Percentiles rank a stretch among this genome's conserved stretches.
Evolutionary conservation across 1,140 invertebrate species (phyloP).

Genomic region (Acromyrmex heyeri): DNA sequence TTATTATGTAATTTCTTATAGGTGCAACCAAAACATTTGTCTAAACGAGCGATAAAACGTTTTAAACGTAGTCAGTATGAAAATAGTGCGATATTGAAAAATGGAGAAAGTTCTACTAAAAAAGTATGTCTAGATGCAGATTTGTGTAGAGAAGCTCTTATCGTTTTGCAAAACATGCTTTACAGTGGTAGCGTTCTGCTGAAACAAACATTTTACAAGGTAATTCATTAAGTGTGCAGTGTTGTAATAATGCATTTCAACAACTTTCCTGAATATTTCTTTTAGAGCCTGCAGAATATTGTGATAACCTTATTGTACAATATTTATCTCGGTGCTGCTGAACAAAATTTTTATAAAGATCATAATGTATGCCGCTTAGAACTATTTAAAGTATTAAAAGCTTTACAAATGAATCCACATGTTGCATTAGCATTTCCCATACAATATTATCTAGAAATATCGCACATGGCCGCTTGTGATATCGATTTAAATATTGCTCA

Average conservation of each 20-base stretch:
- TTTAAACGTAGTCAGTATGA: conserved; percentile 76
- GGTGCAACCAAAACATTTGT: conserved; percentile 78
- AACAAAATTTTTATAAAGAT: conserved; percentile 74
- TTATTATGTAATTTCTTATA: conserved; percentile 3
- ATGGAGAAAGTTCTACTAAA: conserved; percentile 39
- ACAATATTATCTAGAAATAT: conserved; percentile 78
- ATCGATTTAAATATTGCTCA: conserved; percentile 68
- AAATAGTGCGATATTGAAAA: conserved; percentile 71
- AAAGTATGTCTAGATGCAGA: conserved; percentile 67
- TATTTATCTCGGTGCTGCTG: conserved; percentile 71
- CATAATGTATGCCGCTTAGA: conserved; percentile 76
- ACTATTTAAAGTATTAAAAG: conserved; percentile 75
- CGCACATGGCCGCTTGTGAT: conserved; percentile 78
- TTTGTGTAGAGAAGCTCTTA: conserved; percentile 76
- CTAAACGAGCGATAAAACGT: conserved; percentile 79
- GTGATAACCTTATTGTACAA: conserved; percentile 75
- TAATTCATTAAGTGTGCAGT: conserved; percentile 61
- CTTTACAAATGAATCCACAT: conserved; percentile 78
- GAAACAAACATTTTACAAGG: conserved; percentile 76
- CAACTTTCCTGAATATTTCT: conserved; percentile 49
- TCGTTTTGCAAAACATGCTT: conserved; percentile 78
- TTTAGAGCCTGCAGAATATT: conserved; percentile 75
- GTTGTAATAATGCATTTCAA: conserved; percentile 20
- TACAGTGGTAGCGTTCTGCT: conserved; percentile 72
- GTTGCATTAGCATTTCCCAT: conserved; percentile 70